Conservation (phyloP, 2,888 invertebrate genomes). For the Monoplex corrugatus region DNA sequence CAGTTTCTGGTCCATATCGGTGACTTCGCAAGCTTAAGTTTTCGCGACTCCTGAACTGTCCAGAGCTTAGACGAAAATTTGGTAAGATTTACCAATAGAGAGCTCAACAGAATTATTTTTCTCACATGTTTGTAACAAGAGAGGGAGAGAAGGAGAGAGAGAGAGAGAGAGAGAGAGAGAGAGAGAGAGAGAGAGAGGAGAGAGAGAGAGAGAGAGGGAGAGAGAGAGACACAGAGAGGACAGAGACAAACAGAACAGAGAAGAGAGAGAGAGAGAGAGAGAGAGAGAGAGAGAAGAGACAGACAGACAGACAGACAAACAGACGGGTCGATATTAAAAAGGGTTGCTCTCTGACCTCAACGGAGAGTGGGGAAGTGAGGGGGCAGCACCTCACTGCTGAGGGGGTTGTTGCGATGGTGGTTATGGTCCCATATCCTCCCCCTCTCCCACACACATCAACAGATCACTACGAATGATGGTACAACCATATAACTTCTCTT, state of each 20-base stretch:
- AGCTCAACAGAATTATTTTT: no score
- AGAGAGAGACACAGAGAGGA: slow-evolving; percentile 3
- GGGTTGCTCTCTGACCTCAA: no score
- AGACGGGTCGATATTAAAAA: neutral
- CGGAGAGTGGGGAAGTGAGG: no score
- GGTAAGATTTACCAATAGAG: neutral
- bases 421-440: no score
- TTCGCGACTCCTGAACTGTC: neutral
- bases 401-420: no score
- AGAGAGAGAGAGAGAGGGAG: neutral
- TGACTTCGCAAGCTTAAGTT: neutral
- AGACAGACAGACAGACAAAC: neutral
- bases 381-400: no score
- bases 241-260: neutral
- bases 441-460: no score
- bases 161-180: neutral
- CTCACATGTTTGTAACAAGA: no score
- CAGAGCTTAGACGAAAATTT: neutral
- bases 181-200: slow-evolving; percentile 19
- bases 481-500: no score
- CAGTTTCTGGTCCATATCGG: no score
- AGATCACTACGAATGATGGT: no score
- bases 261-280: neutral
- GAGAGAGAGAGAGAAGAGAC: neutral
- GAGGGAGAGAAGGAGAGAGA: neutral